Percentiles rank a stretch among this genome's conserved stretches.
phyloP scores from a whole-genome alignment of 2,888 invertebrate species.

The Eumacrocentrus americanus region DNA sequence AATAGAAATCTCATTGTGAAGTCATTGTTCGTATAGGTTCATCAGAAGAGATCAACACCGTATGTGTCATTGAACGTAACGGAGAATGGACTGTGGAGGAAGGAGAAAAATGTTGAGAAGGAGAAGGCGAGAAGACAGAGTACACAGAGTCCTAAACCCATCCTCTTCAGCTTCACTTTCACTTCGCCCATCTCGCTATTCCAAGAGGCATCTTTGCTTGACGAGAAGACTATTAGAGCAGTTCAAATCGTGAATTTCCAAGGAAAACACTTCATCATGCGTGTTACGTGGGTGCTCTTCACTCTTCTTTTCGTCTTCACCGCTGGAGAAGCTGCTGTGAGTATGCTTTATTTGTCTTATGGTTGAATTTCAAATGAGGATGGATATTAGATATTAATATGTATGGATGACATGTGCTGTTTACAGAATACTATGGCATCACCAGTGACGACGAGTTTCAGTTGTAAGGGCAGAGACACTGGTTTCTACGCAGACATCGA shows the following conservation, averaged over 20 bases:
- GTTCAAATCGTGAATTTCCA: neutral
- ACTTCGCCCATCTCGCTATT: constrained; percentile 42
- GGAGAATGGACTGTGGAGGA: constrained; percentile 3
- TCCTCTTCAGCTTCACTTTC: constrained; percentile 53
- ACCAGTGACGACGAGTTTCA: constrained; percentile 45
- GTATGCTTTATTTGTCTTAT: constrained; percentile 26
- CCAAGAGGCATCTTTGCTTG: constrained; percentile 31
- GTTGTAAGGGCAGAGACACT: constrained; percentile 44
- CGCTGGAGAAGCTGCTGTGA: constrained; percentile 40
- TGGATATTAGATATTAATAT: neutral
- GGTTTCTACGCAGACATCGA: constrained; percentile 54
- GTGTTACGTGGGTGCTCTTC: constrained; percentile 24
- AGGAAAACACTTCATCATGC: constrained; percentile 1
- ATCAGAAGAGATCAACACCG: neutral
- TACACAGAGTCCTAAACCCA: constrained; percentile 40
- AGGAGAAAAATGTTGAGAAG: constrained; percentile 7
- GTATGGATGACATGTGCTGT: neutral
- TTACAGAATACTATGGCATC: constrained; percentile 48
- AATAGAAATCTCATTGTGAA: too few species aligned
- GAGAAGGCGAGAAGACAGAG: constrained; percentile 7
- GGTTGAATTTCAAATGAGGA: neutral
- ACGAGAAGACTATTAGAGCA: constrained; percentile 12
- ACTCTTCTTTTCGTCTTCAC: constrained; percentile 21
- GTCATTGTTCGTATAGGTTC: neutral
- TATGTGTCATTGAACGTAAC: neutral